Evolutionary conservation across 92 coral and sea anemone species (phyloP).

Genomic region (Porites rus): DNA sequence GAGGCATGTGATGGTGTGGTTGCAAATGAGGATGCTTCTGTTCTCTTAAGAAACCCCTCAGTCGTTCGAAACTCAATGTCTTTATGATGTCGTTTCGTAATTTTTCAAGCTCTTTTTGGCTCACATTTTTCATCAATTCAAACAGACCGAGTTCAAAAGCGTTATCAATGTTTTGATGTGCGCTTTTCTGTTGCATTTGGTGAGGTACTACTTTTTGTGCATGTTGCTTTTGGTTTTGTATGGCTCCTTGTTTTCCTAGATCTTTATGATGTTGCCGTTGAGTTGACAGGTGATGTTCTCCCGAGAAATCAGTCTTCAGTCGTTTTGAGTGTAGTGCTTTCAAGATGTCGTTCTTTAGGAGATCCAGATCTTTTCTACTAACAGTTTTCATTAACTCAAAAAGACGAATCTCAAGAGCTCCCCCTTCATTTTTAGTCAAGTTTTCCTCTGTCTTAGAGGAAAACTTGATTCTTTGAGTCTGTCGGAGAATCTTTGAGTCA

Average conservation of each 20-base stretch:
- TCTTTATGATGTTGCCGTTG: background rate
- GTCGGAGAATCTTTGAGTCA: background rate
- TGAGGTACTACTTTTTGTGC: too few species aligned
- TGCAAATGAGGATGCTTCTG: background rate
- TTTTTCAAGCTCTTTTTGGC: too few species aligned
- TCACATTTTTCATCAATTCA: too few species aligned
- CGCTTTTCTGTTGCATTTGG: too few species aligned
- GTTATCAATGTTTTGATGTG: too few species aligned
- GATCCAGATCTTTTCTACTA: constrained; percentile 2
- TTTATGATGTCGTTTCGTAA: background rate
- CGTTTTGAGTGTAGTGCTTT: background rate
- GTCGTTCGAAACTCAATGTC: background rate
- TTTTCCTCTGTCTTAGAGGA: background rate
- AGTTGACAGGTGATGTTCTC: background rate
- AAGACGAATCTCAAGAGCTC: background rate
- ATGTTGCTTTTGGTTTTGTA: too few species aligned
- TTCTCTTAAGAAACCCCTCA: background rate
- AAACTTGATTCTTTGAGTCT: background rate
- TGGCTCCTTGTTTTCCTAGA: background rate
- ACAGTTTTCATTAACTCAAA: constrained; percentile 10
- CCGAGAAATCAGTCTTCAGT: background rate
- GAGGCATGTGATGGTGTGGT: background rate
- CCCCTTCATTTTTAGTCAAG: background rate
- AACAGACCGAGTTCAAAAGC: too few species aligned
- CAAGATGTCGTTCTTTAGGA: constrained; percentile 1